phyloP scores from a whole-genome alignment of 2,797 vertebrate species.

The Poliocrania exsul region DNA sequence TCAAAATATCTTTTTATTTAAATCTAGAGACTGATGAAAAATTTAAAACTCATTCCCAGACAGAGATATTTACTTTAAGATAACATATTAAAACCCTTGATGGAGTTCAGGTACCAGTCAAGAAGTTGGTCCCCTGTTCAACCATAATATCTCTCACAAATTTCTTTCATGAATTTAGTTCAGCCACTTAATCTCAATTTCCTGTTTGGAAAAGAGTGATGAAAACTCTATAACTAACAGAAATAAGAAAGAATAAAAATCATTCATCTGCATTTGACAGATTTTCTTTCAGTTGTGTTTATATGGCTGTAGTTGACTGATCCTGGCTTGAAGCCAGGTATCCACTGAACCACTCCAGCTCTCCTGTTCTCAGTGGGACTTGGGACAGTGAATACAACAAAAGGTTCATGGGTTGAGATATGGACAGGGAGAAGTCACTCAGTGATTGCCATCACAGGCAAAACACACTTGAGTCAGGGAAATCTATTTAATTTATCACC shows the following conservation, averaged over 20 bases:
- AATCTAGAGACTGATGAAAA: neutral
- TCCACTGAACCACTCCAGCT: rapidly evolving
- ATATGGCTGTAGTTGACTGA: no score
- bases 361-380: neutral
- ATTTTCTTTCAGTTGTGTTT: neutral
- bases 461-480: neutral
- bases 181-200: neutral
- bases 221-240: neutral
- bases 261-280: neutral
- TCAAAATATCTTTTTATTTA: neutral
- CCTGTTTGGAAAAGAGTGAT: neutral
- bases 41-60: neutral
- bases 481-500: neutral
- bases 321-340: rapidly evolving
- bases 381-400: neutral
- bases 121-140: neutral
- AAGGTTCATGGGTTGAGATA: neutral
- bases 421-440: neutral
- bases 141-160: neutral
- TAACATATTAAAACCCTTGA: neutral
- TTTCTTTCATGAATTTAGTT: neutral
- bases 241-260: neutral
- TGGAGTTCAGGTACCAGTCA: neutral
- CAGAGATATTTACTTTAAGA: neutral
- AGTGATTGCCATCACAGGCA: neutral